Base-by-base conservation (phyloP, 2,113 vertebrate species). In the Megalops atlanticus region DNA sequence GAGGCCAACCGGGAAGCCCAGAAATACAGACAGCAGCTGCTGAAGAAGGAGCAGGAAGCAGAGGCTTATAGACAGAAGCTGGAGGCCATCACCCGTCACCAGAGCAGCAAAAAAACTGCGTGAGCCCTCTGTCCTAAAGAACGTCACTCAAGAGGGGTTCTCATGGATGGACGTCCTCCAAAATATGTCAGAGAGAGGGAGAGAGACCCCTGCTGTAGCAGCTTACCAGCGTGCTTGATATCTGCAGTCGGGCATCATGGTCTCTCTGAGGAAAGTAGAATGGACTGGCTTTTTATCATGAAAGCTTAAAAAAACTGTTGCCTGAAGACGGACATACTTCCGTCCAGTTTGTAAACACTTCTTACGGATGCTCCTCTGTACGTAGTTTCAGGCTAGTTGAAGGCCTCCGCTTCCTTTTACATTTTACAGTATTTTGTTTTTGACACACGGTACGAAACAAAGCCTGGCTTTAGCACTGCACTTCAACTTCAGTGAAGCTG, bases 1-100 rank as follows among this genome's bases (percentile, higher is more conserved):
- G 95, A 97, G 86, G 96, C 96, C 49, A 97, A 97, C 82, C 89
- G 96, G 79, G 96, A 97, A 90, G 96, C 95, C 21, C 96, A 97
- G 88, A 96, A 95, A 79, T 97, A 97, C 0, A 91, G 95, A 35
- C 95, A 96, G 86, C 96, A 97, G 85, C 94, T 97, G 84, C 86
- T 96, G 79, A 96, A 96, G 90, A 96, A 97, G 84, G 95, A 97
- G 18, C 94, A 96, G 89, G 95, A 97, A 86, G 96, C 96, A 14
- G 95, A 97, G 74, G 95, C 95, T 31, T 97, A 95, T 87, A 90
- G 96, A 83, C 95, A 95, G 92, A 96, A 96, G 81, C 88, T 97
- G 85, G 96, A 97, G 90, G 96, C 95, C 18, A 96, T 96, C 91
- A 95, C 94, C 36, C 94, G 95, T 75, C 93, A 95, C 81, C 95